phyloP scores from a whole-genome alignment of 1,140 invertebrate species.

The Nephotettix cincticeps region DNA sequence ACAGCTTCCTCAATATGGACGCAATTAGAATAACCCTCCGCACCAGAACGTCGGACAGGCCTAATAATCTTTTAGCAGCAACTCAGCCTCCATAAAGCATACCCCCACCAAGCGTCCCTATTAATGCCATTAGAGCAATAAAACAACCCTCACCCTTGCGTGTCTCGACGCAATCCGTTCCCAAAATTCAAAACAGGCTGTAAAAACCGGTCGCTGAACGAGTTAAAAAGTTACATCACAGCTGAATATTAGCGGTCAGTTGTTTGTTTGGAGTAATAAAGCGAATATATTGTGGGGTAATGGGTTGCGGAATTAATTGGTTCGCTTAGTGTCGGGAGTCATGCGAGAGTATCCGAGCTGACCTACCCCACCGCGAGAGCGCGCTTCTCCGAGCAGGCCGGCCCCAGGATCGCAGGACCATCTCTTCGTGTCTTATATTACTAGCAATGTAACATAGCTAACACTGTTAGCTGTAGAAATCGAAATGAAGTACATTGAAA shows the following conservation, averaged over 20 bases:
- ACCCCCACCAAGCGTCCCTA: background rate
- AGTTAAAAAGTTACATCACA: background rate
- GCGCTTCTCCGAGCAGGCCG: no score
- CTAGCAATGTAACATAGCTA: no score
- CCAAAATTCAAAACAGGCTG: background rate
- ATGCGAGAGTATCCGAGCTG: background rate
- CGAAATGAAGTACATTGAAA: no score
- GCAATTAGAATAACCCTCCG: no score
- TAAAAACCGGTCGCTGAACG: background rate
- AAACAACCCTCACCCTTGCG: background rate
- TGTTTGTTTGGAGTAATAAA: slow-evolving; percentile 9
- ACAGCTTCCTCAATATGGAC: no score
- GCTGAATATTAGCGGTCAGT: background rate
- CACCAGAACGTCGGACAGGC: no score
- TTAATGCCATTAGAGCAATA: background rate
- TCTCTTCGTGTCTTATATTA: no score
- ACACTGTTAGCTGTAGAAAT: no score
- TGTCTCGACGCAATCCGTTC: background rate
- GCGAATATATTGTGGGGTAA: background rate
- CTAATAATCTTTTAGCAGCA: no score
- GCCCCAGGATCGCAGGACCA: no score
- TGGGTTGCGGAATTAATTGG: background rate
- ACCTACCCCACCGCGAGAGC: background rate
- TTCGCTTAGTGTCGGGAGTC: background rate
- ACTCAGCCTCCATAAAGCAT: no score